These are phyloP conservation scores for Xiphorhynchus elegans DNA, from an alignment of 2,113 vertebrate genomes.

Conservation along the genomic window DNA sequence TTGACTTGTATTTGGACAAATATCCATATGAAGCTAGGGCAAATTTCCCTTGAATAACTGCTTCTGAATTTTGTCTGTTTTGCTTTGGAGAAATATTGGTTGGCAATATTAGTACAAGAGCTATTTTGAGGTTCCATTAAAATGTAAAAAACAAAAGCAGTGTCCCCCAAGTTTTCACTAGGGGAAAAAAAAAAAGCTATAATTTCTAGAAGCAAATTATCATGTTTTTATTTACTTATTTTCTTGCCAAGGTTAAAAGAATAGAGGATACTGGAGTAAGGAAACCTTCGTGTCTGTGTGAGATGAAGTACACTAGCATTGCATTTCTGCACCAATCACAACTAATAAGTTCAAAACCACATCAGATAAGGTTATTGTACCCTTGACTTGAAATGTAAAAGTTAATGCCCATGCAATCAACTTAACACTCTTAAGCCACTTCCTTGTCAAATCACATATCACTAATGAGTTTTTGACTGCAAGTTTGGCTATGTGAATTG, in stretches of 20 bases:
- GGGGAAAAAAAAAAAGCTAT: not conserved
- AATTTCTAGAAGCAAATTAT: not conserved
- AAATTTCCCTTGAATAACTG: not conserved
- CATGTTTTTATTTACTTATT: not conserved
- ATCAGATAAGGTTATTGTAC: slow-evolving; percentile 1
- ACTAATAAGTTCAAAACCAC: slow-evolving; percentile 8
- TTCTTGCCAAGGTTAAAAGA: not conserved
- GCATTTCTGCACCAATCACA: not conserved
- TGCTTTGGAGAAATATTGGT: not conserved
- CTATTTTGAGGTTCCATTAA: not conserved
- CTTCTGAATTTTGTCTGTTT: not conserved
- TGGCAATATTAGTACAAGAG: not conserved
- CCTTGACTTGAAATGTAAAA: slow-evolving; percentile 42
- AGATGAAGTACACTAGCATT: not conserved
- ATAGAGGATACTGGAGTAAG: not conserved
- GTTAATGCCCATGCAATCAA: slow-evolving; percentile 18
- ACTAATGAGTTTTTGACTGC: slow-evolving; percentile 21
- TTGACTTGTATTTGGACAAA: not conserved
- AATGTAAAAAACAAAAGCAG: not conserved
- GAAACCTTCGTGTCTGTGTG: not conserved
- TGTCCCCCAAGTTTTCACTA: not conserved
- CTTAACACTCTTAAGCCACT: not conserved
- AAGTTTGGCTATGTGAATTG: not conserved
- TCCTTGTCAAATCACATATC: slow-evolving; percentile 44
- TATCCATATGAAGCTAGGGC: not conserved